Conservation (phyloP, 1,140 invertebrate genomes). For the Drosophila saltans region DNA sequence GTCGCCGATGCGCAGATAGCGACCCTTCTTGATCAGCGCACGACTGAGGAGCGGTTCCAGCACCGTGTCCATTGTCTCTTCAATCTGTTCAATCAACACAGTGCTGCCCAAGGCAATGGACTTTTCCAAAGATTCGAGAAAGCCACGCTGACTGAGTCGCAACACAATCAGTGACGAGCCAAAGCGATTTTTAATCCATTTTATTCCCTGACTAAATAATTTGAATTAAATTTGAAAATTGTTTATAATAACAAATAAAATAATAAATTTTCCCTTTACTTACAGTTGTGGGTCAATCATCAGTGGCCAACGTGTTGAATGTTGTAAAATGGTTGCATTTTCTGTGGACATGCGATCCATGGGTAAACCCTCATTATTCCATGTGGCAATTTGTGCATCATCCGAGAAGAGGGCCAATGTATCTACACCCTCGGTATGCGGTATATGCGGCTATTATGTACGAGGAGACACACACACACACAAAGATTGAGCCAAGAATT, state of each 20-base stretch:
- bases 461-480: neutral
- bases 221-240: neutral
- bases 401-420: conserved; percentile 93
- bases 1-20: conserved; percentile 91
- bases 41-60: conserved; percentile 94
- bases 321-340: conserved; percentile 96
- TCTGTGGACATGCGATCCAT: conserved; percentile 97
- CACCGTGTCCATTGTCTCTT: conserved; percentile 94
- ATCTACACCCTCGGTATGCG: conserved; percentile 91
- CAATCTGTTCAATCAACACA: conserved; percentile 95
- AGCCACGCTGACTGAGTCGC: conserved; percentile 91
- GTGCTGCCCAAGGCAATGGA: conserved; percentile 90
- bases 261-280: conserved; percentile 18
- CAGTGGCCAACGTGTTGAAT: conserved; percentile 95
- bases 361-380: conserved; percentile 98
- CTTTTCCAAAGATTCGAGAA: conserved; percentile 93
- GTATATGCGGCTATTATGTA: conserved; percentile 87
- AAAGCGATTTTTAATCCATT: conserved; percentile 97
- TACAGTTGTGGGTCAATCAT: conserved; percentile 96
- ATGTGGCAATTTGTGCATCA: conserved; percentile 94
- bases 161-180: conserved; percentile 89
- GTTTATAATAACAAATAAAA: neutral
- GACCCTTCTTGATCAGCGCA: conserved; percentile 93
- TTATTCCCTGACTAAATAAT: conserved; percentile 88
- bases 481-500: neutral